A percentile compares a stretch with the other conserved stretches of the same genome.
phyloP scores from a whole-genome alignment of 2,888 invertebrate genomes.

The Bembecia ichneumoniformis region DNA sequence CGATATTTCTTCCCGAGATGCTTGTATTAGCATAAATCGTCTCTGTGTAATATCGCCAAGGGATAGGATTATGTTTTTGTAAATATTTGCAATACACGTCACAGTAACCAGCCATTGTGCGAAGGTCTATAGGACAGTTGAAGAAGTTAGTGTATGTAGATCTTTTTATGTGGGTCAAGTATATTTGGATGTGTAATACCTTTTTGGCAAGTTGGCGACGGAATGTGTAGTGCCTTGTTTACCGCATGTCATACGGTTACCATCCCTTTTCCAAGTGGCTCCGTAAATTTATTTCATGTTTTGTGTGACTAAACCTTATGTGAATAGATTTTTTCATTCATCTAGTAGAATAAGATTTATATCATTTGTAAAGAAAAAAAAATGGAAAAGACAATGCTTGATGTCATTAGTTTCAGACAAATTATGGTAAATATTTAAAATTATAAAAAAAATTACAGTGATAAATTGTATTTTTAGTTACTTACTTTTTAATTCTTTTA shows the following conservation, averaged over 20 bases:
- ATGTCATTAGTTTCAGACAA: too few relatives aligned
- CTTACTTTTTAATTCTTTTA: too few relatives aligned
- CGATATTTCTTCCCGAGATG: slow-evolving; percentile 1
- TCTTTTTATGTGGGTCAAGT: background rate
- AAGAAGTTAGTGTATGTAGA: background rate
- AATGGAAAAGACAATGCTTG: too few relatives aligned
- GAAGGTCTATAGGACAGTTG: background rate
- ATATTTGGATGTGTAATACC: background rate
- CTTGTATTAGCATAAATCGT: slow-evolving; percentile 5
- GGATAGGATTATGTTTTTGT: slow-evolving; percentile 1
- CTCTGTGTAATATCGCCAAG: background rate
- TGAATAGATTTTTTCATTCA: too few relatives aligned
- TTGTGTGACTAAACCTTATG: background rate
- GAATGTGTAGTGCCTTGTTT: slow-evolving; percentile 1
- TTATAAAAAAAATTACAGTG: too few relatives aligned
- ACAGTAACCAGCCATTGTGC: background rate
- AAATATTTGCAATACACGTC: slow-evolving; percentile 1
- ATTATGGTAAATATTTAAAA: too few relatives aligned
- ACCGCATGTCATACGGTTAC: background rate
- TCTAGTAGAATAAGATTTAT: too few relatives aligned
- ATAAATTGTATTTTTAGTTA: too few relatives aligned
- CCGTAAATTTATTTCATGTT: background rate
- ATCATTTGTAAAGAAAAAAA: too few relatives aligned
- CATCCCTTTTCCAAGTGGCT: background rate
- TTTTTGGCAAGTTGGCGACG: slow-evolving; percentile 1